Base-by-base conservation (phyloP, 2,888 invertebrate genomes). In the Tenthredo scrophulariae region DNA sequence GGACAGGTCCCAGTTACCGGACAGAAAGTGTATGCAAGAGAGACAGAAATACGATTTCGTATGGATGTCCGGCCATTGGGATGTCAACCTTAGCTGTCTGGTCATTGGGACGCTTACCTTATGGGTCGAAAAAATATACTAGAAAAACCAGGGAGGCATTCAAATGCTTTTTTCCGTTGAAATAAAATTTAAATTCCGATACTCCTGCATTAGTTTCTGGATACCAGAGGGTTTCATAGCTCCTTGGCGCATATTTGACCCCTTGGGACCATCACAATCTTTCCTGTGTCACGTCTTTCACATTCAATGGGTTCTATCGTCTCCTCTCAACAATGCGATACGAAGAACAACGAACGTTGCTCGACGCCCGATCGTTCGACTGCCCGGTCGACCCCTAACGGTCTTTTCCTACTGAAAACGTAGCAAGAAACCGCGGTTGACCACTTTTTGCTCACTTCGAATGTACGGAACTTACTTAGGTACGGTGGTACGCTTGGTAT, bases 321-420 rank as follows among this genome's bases (percentile, higher is more conserved):
- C n/a, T 62, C 33, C 33, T 43, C 9, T 29, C 67, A 46, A 83
- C 83, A 70, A 83, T 67, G 67, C 50, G 46, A 65, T 58, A 40
- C 62, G 62, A 80, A 80, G 54, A 80, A 80, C 80, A 54, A 65
- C 80, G 80, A 77, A 54, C 54, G 33, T 40, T 80, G 26, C 62
- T 46, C 67, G 46, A 43, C 58, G 40, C 62, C 80, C 40, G 58
- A 62, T 80, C 80, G 29, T 83, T 67, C 67, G 67, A 70, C 65
- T 67, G 50, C 67, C 46, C 29, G 67, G 43, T 46, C 67, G 83
- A 83, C 65, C 83, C 67, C 46, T 83, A 83, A 83, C 83, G 83
- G 83, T 83, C 65, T 83, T 83, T 70, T 83, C 83, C 65, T 46
- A 83, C 83, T 67, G 83, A 83, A 83, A 83, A 83, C 67, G 83